A percentile compares a stretch with the other conserved stretches of the same genome.
phyloP scores from a whole-genome alignment of 30 jellyfish, hydroid and myxozoan genomes.

The Rhopilema esculentum region DNA sequence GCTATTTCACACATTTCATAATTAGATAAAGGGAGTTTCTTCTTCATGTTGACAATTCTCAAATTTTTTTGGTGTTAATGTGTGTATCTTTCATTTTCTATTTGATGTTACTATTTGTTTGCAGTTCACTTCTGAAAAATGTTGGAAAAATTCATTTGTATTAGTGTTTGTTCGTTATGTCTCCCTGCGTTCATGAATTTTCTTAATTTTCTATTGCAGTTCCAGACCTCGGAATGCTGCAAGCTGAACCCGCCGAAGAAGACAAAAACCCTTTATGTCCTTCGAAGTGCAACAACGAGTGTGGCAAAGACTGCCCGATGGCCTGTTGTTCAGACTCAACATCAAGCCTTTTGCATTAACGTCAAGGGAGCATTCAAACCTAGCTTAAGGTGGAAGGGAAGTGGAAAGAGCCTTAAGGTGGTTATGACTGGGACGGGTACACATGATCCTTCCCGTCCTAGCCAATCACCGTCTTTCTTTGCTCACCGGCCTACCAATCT shows the following conservation, averaged over 20 bases:
- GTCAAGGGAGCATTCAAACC: background rate
- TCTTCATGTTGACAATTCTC: background rate
- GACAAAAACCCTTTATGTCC: constrained; percentile 24
- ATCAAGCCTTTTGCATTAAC: constrained; percentile 59
- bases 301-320: constrained; percentile 66
- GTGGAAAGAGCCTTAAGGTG: too few relatives aligned
- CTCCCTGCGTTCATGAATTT: background rate
- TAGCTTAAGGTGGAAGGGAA: background rate
- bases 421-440: too few relatives aligned
- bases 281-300: constrained; percentile 36
- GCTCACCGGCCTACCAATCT: too few relatives aligned
- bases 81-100: too few relatives aligned
- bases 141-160: too few relatives aligned
- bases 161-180: background rate
- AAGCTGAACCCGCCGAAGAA: constrained; percentile 18
- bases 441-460: too few relatives aligned
- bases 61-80: background rate
- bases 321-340: constrained; percentile 72
- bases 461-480: too few relatives aligned
- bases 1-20: background rate
- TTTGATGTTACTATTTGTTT: too few relatives aligned
- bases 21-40: background rate
- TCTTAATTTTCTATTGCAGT: constrained; percentile 26
- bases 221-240: constrained; percentile 33
- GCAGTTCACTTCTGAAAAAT: too few relatives aligned